These are phyloP conservation scores for Rhyacichthys aspro DNA, from an alignment of 2,797 vertebrate species.

Conservation along the genomic window DNA sequence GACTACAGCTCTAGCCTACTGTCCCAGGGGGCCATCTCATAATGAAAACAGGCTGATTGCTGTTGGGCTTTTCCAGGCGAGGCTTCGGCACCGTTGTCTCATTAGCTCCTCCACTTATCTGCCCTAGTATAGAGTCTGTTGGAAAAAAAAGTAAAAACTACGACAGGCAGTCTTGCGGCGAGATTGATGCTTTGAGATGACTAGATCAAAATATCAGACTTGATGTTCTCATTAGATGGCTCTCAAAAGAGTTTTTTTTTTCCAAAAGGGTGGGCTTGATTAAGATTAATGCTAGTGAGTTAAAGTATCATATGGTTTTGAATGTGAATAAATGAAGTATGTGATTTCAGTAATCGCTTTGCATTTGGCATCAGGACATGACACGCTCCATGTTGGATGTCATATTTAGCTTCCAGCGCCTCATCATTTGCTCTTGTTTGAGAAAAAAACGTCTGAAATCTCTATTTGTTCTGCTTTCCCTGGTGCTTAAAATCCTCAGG, in stretches of 20 bases:
- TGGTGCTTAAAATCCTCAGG: slow-evolving; percentile 25
- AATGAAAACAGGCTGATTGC: slow-evolving; percentile 81
- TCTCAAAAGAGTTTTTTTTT: slow-evolving; percentile 40
- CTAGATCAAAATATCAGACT: slow-evolving; percentile 67
- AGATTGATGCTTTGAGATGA: slow-evolving; percentile 70
- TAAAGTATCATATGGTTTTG: slow-evolving; percentile 29
- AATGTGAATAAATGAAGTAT: slow-evolving; percentile 38
- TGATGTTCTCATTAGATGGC: slow-evolving; percentile 60
- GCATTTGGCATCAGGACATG: slow-evolving; percentile 18
- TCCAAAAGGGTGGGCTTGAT: slow-evolving; percentile 36
- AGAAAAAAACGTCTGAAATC: slow-evolving; percentile 22
- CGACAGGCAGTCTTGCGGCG: slow-evolving; percentile 41
- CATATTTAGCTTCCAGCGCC: slow-evolving; percentile 7
- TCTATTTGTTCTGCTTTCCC: slow-evolving; percentile 25
- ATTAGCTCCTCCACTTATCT: slow-evolving; percentile 74
- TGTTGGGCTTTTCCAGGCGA: slow-evolving; percentile 73
- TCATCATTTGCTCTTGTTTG: slow-evolving; percentile 36
- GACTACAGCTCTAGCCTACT: slow-evolving; percentile 61
- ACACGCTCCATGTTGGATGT: slow-evolving; percentile 14
- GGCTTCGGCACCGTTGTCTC: slow-evolving; percentile 71
- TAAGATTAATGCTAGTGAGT: slow-evolving; percentile 36
- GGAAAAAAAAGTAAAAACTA: slow-evolving; percentile 21
- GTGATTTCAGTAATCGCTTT: slow-evolving; percentile 31
- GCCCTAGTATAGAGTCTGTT: slow-evolving; percentile 65
- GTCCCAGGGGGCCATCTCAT: slow-evolving; percentile 67